phyloP scores from a whole-genome alignment of 2,113 vertebrate species.

The Scortum barcoo region DNA sequence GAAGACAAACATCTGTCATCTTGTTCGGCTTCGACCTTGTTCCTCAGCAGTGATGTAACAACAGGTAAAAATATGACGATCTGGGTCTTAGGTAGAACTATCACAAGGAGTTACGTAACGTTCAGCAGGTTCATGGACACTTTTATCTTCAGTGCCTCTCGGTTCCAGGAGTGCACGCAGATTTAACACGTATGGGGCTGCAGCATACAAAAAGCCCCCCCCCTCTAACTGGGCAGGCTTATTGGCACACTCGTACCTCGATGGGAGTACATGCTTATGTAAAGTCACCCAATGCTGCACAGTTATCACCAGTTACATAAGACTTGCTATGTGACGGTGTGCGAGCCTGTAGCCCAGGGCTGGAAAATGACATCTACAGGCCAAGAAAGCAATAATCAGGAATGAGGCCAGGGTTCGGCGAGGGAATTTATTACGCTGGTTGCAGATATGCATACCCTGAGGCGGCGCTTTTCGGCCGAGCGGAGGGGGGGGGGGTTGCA shows the following conservation, averaged over 20 bases:
- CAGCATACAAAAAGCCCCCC: background rate
- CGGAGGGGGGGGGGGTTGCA: no score
- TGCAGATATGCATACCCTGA: constrained; percentile 25
- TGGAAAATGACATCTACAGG: constrained; percentile 30
- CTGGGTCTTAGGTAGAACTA: background rate
- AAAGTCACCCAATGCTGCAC: constrained; percentile 9
- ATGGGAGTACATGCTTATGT: constrained; percentile 1
- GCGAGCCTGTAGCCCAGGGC: background rate
- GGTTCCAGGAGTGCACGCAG: rapidly evolving
- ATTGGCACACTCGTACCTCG: background rate
- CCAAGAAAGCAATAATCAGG: constrained; percentile 12
- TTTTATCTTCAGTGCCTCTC: constrained; percentile 16
- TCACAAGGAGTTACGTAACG: constrained; percentile 11
- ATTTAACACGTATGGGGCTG: background rate
- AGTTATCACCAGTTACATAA: constrained; percentile 21
- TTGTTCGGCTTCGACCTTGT: background rate
- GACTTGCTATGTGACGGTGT: background rate
- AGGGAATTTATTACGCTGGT: constrained; percentile 30
- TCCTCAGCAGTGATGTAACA: background rate
- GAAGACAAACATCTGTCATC: background rate
- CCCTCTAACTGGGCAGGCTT: background rate
- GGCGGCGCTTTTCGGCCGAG: background rate
- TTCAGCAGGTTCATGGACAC: background rate
- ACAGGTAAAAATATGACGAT: background rate
- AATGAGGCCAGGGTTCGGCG: background rate